phyloP scores from a whole-genome alignment of 2,888 invertebrate genomes.

The Pseudococcus longispinus region DNA sequence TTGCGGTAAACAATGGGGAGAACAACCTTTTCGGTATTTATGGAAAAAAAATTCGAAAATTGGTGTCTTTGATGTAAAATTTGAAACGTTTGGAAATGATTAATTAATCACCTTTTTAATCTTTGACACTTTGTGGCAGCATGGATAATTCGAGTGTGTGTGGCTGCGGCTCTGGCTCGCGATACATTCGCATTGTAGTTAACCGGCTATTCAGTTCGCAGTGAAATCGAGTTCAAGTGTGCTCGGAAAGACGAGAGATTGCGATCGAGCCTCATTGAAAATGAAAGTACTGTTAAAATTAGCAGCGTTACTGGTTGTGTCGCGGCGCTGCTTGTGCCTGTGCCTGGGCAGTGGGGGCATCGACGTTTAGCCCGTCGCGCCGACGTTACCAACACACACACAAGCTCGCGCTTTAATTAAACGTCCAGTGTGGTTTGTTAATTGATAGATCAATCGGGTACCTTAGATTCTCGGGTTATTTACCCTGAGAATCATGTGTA shows the following conservation, averaged over 20 bases:
- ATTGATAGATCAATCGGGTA: conserved; percentile 39
- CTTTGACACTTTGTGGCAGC: not conserved
- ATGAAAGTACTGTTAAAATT: conserved; percentile 53
- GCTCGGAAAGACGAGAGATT: conserved; percentile 39
- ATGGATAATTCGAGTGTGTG: not conserved
- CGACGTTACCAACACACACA: not conserved
- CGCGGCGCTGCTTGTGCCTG: not conserved
- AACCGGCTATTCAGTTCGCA: conserved; percentile 35
- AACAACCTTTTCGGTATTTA: conserved; percentile 43
- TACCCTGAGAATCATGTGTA: conserved; percentile 53
- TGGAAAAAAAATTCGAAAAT: not conserved
- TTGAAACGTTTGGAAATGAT: not conserved
- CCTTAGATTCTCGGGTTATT: conserved; percentile 46
- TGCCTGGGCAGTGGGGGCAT: not conserved
- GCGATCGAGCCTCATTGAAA: conserved; percentile 50
- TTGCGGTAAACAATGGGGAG: conserved; percentile 18
- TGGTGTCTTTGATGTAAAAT: too few species aligned
- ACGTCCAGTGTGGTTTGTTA: conserved; percentile 38
- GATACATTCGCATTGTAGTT: conserved; percentile 29
- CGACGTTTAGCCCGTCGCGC: not conserved
- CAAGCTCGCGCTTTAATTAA: conserved; percentile 37
- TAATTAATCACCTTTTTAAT: conserved; percentile 2
- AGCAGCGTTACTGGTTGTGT: conserved; percentile 41
- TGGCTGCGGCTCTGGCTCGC: not conserved
- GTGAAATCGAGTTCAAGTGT: conserved; percentile 44